Evolutionary conservation across 2,113 vertebrate species (phyloP).

Genomic region (Meriones unguiculatus): DNA sequence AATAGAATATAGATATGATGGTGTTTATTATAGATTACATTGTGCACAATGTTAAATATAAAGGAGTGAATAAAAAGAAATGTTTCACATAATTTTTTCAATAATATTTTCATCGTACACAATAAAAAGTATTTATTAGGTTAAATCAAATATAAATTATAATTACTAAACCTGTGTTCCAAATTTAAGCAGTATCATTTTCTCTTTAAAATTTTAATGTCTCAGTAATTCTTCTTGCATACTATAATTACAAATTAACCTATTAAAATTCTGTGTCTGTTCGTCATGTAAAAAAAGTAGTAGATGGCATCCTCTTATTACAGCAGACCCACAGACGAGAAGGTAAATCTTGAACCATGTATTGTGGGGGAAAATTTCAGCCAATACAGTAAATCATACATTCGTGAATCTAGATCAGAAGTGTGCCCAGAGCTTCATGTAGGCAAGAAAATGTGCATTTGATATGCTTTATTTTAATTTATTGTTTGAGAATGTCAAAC

Average conservation of each 20-base stretch:
- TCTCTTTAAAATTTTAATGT: not conserved
- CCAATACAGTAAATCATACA: not conserved
- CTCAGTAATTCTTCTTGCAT: not conserved
- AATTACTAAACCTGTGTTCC: not conserved
- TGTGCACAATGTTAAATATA: constrained; percentile 12
- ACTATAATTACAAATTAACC: not conserved
- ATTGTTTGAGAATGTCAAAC: not conserved
- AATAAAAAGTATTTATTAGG: not conserved
- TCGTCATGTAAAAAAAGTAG: not conserved
- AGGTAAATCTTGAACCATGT: not conserved
- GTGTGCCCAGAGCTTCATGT: not conserved
- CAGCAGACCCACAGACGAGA: not conserved
- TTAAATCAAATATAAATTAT: not conserved
- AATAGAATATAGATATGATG: not conserved
- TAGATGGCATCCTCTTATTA: not conserved
- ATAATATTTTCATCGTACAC: not conserved
- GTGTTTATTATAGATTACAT: not conserved
- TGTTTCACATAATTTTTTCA: not conserved
- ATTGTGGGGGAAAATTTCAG: not conserved
- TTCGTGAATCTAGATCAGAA: not conserved
- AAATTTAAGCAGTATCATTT: not conserved
- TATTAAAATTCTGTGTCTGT: not conserved
- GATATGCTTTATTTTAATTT: not conserved
- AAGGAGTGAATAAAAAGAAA: not conserved
- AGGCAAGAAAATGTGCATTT: not conserved